Percentiles rank a stretch among this genome's conserved stretches.
phyloP scores from a whole-genome alignment of 1,140 invertebrate genomes.

The Steinernema feltiae region DNA sequence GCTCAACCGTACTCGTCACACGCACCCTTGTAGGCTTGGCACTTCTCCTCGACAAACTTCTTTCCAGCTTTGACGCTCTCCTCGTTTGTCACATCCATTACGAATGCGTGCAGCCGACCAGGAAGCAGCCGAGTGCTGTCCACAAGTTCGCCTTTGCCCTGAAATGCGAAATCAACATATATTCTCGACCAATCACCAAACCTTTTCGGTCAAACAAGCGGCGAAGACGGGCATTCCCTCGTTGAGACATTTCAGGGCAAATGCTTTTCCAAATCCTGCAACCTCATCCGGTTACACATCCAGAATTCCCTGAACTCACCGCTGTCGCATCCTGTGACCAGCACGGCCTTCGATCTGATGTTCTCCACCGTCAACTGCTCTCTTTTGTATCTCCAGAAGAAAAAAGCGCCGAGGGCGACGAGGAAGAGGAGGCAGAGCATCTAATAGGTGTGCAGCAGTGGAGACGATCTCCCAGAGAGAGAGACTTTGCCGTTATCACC shows the following conservation, averaged over 20 bases:
- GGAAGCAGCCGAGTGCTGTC: conserved; percentile 15
- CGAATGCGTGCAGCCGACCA: conserved; percentile 28
- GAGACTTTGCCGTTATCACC: neutral
- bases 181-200: neutral
- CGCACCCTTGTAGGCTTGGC: conserved; percentile 13
- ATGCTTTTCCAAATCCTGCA: conserved; percentile 32
- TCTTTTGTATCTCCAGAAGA: neutral
- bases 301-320: neutral
- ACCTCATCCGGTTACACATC: neutral
- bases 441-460: neutral
- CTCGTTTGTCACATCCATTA: conserved; percentile 26
- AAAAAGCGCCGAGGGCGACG: neutral
- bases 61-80: conserved; percentile 35
- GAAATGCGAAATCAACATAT: neutral
- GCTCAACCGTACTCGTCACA: neutral
- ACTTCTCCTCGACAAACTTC: conserved; percentile 31
- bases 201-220: conserved; percentile 34
- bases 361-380: conserved; percentile 27
- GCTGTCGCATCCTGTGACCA: conserved; percentile 35
- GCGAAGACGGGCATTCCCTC: conserved; percentile 44
- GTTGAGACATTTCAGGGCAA: conserved; percentile 31
- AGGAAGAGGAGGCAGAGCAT: neutral
- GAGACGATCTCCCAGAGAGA: neutral
- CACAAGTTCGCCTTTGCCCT: conserved; percentile 20
- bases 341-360: conserved; percentile 30